phyloP scores from a whole-genome alignment of 2,113 vertebrate species.

The Protobothrops mucrosquamatus region DNA sequence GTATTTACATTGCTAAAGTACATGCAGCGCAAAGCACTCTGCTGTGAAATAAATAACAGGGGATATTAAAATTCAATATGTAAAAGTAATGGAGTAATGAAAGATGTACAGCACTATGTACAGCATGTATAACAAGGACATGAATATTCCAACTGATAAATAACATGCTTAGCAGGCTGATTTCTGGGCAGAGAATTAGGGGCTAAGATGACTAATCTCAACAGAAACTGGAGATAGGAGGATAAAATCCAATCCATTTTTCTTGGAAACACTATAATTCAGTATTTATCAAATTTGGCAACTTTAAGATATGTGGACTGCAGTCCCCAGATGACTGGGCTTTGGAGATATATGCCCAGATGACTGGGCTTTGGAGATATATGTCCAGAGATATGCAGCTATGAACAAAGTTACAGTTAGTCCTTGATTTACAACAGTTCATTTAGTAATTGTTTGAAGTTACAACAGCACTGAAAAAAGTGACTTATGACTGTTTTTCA shows the following conservation, averaged over 20 bases:
- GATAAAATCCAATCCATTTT: not conserved
- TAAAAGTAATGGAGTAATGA: slow-evolving; percentile 18
- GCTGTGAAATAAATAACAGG: slow-evolving; percentile 45
- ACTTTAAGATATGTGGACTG: too few species aligned
- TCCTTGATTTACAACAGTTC: too few species aligned
- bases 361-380: not conserved
- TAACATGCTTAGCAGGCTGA: not conserved
- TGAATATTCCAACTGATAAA: slow-evolving; percentile 27
- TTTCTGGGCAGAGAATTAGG: not conserved
- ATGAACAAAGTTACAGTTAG: not conserved
- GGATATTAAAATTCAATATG: slow-evolving; percentile 38
- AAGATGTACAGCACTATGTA: not conserved
- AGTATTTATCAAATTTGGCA: not conserved
- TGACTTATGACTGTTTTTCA: not conserved
- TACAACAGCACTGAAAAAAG: not conserved
- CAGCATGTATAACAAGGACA: not conserved
- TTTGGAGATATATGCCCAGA: not conserved
- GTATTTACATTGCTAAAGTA: slow-evolving; percentile 33
- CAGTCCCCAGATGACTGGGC: not conserved
- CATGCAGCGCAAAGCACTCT: slow-evolving; percentile 16
- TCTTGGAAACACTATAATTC: not conserved
- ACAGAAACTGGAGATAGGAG: not conserved
- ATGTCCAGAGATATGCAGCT: not conserved
- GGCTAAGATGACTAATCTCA: not conserved
- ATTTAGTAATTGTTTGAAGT: too few species aligned